phyloP scores from a whole-genome alignment of 2,797 vertebrate genomes.

The Mormyrops attenuatus region DNA sequence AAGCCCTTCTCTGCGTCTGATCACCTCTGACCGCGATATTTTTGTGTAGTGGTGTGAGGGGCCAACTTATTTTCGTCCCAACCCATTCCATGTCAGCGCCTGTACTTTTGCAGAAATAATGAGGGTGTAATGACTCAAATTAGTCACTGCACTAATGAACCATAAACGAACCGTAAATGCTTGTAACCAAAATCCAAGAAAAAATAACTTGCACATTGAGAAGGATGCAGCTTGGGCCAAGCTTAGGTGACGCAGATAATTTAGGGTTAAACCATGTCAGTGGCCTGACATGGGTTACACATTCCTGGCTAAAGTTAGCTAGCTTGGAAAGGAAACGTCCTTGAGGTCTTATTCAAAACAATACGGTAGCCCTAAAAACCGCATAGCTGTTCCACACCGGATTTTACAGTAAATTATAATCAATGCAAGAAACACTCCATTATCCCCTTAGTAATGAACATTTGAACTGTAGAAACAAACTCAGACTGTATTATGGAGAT shows the following conservation, averaged over 20 bases:
- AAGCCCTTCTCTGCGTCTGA: constrained; percentile 40
- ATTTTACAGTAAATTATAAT: not conserved
- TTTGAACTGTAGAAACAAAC: not conserved
- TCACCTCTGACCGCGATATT: constrained; percentile 49
- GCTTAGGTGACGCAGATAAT: constrained; percentile 10
- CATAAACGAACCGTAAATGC: constrained; percentile 22
- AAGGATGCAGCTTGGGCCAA: constrained; percentile 27
- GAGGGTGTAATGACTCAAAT: constrained; percentile 30
- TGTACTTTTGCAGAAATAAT: constrained; percentile 33
- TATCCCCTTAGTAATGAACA: not conserved
- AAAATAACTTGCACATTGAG: constrained; percentile 23
- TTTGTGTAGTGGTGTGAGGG: constrained; percentile 50
- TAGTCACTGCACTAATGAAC: constrained; percentile 25
- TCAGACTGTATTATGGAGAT: not conserved
- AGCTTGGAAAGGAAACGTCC: constrained; percentile 45
- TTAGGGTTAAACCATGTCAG: constrained; percentile 38
- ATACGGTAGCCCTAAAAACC: constrained; percentile 32
- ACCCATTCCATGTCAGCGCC: constrained; percentile 35
- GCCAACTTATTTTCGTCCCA: constrained; percentile 40
- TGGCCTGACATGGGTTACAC: constrained; percentile 54
- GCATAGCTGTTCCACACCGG: not conserved
- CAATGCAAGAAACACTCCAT: not conserved
- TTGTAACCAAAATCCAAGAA: constrained; percentile 23
- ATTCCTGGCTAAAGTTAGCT: constrained; percentile 63
- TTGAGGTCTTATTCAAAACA: constrained; percentile 30